A percentile compares a stretch with the other conserved stretches of the same genome.
phyloP scores from a whole-genome alignment of 1,140 invertebrate species.

The Trichoplusia ni region DNA sequence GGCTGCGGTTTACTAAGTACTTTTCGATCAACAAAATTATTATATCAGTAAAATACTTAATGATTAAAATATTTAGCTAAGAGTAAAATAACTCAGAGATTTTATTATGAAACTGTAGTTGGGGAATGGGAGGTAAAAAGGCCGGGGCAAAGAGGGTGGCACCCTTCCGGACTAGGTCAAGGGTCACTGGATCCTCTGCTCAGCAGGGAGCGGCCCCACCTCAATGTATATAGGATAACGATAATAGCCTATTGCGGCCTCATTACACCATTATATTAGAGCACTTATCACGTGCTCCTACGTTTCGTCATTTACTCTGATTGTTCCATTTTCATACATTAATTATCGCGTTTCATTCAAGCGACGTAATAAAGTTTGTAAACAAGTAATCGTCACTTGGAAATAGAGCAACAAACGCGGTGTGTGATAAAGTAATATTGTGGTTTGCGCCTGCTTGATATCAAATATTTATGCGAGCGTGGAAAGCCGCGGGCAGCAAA shows the following conservation, averaged over 20 bases:
- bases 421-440: conserved; percentile 53
- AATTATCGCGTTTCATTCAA: not conserved
- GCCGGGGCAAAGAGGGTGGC: conserved; percentile 19
- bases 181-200: conserved; percentile 46
- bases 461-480: conserved; percentile 61
- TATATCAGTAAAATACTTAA: no score
- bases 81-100: not conserved
- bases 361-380: conserved; percentile 7
- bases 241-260: conserved; percentile 47
- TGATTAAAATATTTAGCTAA: no score
- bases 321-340: conserved; percentile 19
- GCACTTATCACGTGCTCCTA: conserved; percentile 38
- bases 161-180: conserved; percentile 47
- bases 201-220: conserved; percentile 17
- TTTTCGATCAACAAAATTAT: no score
- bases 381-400: conserved; percentile 26
- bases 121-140: conserved; percentile 29
- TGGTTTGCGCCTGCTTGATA: conserved; percentile 50
- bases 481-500: conserved; percentile 34
- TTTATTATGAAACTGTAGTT: conserved; percentile 40
- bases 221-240: conserved; percentile 51
- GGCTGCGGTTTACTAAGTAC: no score
- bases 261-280: conserved; percentile 44
- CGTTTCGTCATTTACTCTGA: conserved; percentile 31
- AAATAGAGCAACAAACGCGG: conserved; percentile 44